Percentiles rank a stretch among this genome's conserved stretches.
Evolutionary conservation across 2,888 invertebrate genomes (phyloP).

Genomic region (Dolichopus griseipennis): DNA sequence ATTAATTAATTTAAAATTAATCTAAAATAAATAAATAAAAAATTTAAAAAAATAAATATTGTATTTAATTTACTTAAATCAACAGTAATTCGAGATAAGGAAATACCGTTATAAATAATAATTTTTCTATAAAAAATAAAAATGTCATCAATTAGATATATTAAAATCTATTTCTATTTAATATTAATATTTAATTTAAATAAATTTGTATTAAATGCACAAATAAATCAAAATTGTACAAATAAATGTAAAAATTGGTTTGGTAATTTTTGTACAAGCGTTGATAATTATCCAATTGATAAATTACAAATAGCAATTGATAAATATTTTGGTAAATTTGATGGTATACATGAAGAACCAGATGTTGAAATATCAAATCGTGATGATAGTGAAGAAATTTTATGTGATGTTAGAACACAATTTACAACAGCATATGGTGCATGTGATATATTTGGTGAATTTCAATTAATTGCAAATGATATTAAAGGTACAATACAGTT

Average conservation of each 20-base stretch:
- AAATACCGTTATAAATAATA: no score
- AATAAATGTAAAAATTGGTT: not conserved
- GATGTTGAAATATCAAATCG: not conserved
- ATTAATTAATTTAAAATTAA: no score
- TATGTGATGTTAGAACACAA: not conserved
- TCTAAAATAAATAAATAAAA: no score
- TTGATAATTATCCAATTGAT: not conserved
- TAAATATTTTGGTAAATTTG: not conserved
- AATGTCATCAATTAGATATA: no score
- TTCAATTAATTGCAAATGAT: not conserved
- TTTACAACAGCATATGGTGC: not conserved
- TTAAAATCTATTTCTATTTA: no score
- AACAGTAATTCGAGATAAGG: no score
- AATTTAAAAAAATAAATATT: no score
- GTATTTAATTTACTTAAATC: no score
- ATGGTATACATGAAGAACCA: not conserved
- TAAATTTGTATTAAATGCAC: no score
- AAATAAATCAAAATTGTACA: no score
- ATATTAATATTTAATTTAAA: no score
- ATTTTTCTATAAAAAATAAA: not conserved
- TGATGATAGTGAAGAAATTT: not conserved
- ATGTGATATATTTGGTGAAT: not conserved
- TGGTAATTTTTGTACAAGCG: not conserved
- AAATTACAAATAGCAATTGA: not conserved
- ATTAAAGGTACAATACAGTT: not conserved